Evolutionary conservation across 2,888 invertebrate species (phyloP).

Genomic region (Lagria hirta): DNA sequence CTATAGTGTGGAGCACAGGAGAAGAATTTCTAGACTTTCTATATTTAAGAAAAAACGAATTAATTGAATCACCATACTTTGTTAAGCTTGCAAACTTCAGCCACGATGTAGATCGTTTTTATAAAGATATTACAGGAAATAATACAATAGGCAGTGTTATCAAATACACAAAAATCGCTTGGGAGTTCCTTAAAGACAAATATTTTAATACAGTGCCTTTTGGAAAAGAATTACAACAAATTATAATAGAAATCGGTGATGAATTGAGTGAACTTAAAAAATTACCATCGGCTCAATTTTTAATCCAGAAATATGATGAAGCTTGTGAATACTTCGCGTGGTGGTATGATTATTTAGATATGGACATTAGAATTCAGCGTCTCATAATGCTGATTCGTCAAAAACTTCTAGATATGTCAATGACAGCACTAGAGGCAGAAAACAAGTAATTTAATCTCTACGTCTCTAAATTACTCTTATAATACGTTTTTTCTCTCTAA

Average conservation of each 20-base stretch:
- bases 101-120: constrained; percentile 77
- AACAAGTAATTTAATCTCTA: constrained; percentile 63
- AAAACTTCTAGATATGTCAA: constrained; percentile 71
- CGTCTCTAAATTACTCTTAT: too few species aligned
- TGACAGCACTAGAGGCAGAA: constrained; percentile 79
- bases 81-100: constrained; percentile 77
- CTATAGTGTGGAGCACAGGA: constrained; percentile 71
- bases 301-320: constrained; percentile 61
- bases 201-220: constrained; percentile 69
- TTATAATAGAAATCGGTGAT: constrained; percentile 62
- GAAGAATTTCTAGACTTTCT: constrained; percentile 77
- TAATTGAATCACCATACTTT: constrained; percentile 80
- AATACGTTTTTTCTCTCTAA: too few species aligned
- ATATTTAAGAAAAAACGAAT: constrained; percentile 75
- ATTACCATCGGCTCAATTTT: constrained; percentile 61
- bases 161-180: constrained; percentile 70
- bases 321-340: constrained; percentile 66
- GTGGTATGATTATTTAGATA: constrained; percentile 75
- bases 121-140: constrained; percentile 75
- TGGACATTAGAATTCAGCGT: constrained; percentile 68
- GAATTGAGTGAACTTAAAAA: constrained; percentile 65
- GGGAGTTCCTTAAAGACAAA: constrained; percentile 67
- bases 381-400: constrained; percentile 66
- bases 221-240: constrained; percentile 65
- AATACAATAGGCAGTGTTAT: constrained; percentile 76